Conservation (phyloP, 2,113 vertebrate species). For the Thunnus maccoyii region DNA sequence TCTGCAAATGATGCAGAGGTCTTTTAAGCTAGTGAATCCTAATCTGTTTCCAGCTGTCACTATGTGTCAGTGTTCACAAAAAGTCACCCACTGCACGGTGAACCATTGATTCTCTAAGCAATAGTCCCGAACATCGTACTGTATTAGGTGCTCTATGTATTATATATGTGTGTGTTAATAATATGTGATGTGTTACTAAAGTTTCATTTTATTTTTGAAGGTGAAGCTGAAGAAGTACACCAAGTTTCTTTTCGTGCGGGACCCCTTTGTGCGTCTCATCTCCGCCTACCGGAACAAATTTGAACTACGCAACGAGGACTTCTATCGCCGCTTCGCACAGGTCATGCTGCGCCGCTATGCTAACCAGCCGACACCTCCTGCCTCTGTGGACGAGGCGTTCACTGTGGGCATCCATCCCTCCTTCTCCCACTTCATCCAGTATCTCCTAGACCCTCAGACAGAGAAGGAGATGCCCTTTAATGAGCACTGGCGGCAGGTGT, state of each 20-base stretch:
- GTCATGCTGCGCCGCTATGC: constrained; percentile 91
- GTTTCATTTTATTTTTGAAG: constrained; percentile 82
- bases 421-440: constrained; percentile 95
- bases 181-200: neutral
- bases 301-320: constrained; percentile 92
- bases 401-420: constrained; percentile 88
- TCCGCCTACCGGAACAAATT: constrained; percentile 98
- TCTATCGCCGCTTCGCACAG: constrained; percentile 92
- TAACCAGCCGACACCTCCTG: constrained; percentile 89
- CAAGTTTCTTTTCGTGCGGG: constrained; percentile 96
- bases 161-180: neutral
- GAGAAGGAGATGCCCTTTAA: constrained; percentile 94
- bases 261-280: constrained; percentile 97
- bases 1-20: too few relatives aligned
- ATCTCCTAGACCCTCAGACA: constrained; percentile 94
- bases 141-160: neutral
- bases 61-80: too few relatives aligned
- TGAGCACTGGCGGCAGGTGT: constrained; percentile 96
- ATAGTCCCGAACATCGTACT: too few relatives aligned
- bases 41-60: too few relatives aligned
- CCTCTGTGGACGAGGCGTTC: constrained; percentile 90
- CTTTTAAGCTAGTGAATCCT: too few relatives aligned
- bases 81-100: too few relatives aligned
- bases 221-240: constrained; percentile 97
- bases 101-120: too few relatives aligned